Conservation (phyloP, 1,140 invertebrate genomes). For the Aphis craccivora region DNA sequence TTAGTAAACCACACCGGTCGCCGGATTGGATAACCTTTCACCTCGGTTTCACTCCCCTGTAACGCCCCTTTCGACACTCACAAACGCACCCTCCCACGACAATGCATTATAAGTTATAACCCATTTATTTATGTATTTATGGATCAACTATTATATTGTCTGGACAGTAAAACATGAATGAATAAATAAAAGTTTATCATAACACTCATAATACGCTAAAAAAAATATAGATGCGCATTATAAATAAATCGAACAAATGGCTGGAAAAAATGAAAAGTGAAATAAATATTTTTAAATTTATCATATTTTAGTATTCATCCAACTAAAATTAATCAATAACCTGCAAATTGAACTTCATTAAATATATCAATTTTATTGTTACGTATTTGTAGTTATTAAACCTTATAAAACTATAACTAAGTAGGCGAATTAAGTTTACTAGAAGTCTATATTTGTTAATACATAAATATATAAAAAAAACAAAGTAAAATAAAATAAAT, state of each 20-base stretch:
- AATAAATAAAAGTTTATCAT: background rate
- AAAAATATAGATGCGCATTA: background rate
- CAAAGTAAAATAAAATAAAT: too few species aligned
- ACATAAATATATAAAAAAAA: too few species aligned
- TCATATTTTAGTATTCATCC: background rate
- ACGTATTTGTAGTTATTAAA: too few species aligned
- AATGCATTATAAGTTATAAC: background rate
- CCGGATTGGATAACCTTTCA: background rate
- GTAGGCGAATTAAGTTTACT: too few species aligned
- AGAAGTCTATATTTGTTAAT: too few species aligned
- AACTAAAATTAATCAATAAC: background rate
- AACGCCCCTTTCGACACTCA: background rate
- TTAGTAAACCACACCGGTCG: background rate
- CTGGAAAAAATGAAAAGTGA: too few species aligned
- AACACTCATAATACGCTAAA: background rate
- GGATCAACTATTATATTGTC: background rate
- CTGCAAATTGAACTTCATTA: too few species aligned
- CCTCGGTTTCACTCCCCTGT: background rate
- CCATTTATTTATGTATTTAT: background rate
- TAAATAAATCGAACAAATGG: background rate
- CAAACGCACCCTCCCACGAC: background rate
- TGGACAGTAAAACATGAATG: background rate
- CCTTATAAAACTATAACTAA: too few species aligned
- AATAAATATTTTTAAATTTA: background rate
- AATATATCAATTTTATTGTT: too few species aligned